Percentiles rank a stretch among this genome's conserved stretches.
Evolutionary conservation across 2,113 vertebrate species (phyloP).

Genomic region (Rattus rattus): DNA sequence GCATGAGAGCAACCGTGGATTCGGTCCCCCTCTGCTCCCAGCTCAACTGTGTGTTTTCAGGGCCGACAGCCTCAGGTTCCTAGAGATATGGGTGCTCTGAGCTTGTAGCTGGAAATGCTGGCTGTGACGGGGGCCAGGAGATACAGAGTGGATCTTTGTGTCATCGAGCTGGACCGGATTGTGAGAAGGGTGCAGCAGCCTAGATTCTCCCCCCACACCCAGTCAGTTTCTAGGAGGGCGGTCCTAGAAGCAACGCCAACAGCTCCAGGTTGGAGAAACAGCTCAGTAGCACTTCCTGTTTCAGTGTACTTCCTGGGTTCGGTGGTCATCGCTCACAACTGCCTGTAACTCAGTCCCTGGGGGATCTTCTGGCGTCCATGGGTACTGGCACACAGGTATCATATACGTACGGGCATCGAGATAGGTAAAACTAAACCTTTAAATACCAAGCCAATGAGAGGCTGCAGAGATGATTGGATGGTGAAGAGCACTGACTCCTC

Average conservation of each 20-base stretch:
- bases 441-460: not conserved
- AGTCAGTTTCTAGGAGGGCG: no score
- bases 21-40: no score
- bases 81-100: not conserved
- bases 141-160: not conserved
- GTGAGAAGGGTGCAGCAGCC: not conserved
- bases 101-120: not conserved
- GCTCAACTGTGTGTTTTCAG: not conserved
- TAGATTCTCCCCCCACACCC: no score
- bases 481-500: not conserved
- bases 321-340: not conserved
- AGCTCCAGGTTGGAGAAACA: not conserved
- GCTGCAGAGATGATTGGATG: not conserved
- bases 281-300: not conserved
- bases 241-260: not conserved
- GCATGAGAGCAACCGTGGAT: not conserved
- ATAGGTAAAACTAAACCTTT: not conserved
- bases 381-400: not conserved
- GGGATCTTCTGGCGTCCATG: not conserved
- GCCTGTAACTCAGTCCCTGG: not conserved
- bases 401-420: not conserved
- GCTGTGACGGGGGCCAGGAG: not conserved
- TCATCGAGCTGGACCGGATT: not conserved
- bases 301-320: not conserved
- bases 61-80: not conserved